Evolutionary conservation across 1,140 invertebrate genomes (phyloP).

Genomic region (Melitaea cinxia): DNA sequence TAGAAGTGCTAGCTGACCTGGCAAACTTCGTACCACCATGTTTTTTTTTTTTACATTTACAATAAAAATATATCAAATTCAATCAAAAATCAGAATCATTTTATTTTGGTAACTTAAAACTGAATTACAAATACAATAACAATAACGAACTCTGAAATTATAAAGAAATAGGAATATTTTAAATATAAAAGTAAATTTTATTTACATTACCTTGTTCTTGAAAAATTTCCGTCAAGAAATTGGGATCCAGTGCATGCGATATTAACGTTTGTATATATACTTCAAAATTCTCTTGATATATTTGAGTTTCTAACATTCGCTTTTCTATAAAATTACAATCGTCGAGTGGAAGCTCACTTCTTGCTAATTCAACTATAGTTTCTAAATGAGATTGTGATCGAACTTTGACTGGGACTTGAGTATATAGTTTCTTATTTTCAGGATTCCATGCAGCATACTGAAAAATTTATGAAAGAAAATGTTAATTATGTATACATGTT

Average conservation of each 20-base stretch:
- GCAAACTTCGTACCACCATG: too few species aligned
- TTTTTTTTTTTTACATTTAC: too few species aligned
- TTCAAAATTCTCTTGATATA: constrained; percentile 93
- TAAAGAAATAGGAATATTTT: neutral
- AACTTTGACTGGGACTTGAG: constrained; percentile 88
- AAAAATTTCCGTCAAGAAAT: constrained; percentile 94
- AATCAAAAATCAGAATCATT: too few species aligned
- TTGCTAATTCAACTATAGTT: constrained; percentile 90
- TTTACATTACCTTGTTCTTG: constrained; percentile 90
- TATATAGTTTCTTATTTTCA: constrained; percentile 89
- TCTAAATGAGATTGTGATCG: constrained; percentile 87
- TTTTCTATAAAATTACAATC: constrained; percentile 88
- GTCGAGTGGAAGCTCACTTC: constrained; percentile 86
- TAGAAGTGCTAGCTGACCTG: too few species aligned
- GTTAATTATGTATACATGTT: neutral
- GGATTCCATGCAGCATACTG: constrained; percentile 91
- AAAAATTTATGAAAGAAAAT: constrained; percentile 33
- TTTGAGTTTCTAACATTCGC: constrained; percentile 87
- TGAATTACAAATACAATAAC: too few species aligned
- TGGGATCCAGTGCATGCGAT: constrained; percentile 93
- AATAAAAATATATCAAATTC: too few species aligned
- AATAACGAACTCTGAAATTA: too few species aligned
- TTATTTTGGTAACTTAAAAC: too few species aligned
- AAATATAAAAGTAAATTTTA: neutral
- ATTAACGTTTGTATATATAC: constrained; percentile 95